Evolutionary conservation across 2,113 vertebrate genomes (phyloP).

Genomic region (Microtus pennsylvanicus): DNA sequence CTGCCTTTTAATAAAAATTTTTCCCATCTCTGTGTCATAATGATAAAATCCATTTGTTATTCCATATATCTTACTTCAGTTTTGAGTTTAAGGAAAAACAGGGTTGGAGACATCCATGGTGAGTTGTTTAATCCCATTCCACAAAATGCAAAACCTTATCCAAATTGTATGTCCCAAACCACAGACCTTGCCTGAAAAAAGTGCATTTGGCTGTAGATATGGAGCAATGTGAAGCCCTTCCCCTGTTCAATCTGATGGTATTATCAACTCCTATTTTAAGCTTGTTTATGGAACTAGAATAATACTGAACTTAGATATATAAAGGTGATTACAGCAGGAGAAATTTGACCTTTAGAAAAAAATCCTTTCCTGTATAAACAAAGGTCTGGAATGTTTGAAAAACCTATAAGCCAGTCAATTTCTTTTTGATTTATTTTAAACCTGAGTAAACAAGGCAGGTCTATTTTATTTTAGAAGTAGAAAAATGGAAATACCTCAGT

Average conservation of each 20-base stretch:
- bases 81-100: neutral
- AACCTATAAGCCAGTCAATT: conserved; percentile 74
- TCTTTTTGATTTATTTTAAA: conserved; percentile 74
- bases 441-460: conserved; percentile 69
- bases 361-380: conserved; percentile 82
- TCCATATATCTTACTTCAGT: neutral
- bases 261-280: conserved; percentile 85
- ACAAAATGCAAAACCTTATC: conserved; percentile 37
- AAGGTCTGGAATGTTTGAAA: conserved; percentile 79
- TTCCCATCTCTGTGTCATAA: neutral
- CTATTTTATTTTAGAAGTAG: conserved; percentile 65
- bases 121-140: conserved; percentile 8
- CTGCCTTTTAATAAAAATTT: neutral
- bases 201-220: conserved; percentile 49
- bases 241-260: conserved; percentile 74
- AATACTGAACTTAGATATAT: conserved; percentile 80
- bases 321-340: conserved; percentile 78
- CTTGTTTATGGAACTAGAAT: conserved; percentile 83
- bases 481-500: conserved; percentile 54
- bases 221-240: conserved; percentile 70
- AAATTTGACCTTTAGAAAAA: conserved; percentile 79
- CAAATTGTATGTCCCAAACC: neutral
- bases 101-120: neutral
- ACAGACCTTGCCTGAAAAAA: conserved; percentile 48
- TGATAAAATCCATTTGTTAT: conserved; percentile 30